phyloP scores from a whole-genome alignment of 2,888 invertebrate genomes.

The Troglohyphantes excavatus region DNA sequence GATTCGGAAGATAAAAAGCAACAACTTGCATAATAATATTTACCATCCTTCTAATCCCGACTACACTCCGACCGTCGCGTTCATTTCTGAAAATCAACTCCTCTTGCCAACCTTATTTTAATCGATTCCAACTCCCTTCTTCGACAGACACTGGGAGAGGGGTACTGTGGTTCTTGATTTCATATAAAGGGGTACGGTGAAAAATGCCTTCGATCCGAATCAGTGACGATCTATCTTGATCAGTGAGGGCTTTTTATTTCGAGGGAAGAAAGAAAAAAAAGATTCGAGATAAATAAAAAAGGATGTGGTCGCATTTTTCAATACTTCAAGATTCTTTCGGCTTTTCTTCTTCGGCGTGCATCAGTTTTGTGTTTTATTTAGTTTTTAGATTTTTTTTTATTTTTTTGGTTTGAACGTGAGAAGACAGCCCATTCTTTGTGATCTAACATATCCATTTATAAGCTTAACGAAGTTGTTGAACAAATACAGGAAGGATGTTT shows the following conservation, averaged over 20 bases:
- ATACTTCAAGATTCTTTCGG: conserved; percentile 57
- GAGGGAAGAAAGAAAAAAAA: conserved; percentile 1
- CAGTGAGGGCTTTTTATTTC: conserved; percentile 64
- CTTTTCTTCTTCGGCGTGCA: conserved; percentile 41
- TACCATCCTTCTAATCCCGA: background rate
- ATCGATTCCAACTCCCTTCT: conserved; percentile 25
- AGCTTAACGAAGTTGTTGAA: conserved; percentile 57
- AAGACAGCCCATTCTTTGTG: conserved; percentile 58
- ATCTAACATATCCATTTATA: conserved; percentile 50
- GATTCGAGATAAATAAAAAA: conserved; percentile 65
- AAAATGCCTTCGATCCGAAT: conserved; percentile 70
- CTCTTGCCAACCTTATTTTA: conserved; percentile 21
- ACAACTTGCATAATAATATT: background rate
- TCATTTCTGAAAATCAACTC: conserved; percentile 12
- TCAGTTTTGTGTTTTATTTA: conserved; percentile 41
- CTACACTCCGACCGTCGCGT: background rate
- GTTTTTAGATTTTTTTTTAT: background rate
- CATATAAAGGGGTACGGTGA: conserved; percentile 41
- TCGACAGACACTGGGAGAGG: background rate
- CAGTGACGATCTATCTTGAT: conserved; percentile 71
- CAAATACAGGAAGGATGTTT: conserved; percentile 15
- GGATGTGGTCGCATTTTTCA: conserved; percentile 71
- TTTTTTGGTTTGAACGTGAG: background rate
- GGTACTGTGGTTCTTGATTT: conserved; percentile 39
- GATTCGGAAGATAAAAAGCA: too few species aligned